phyloP scores from a whole-genome alignment of 37 sponge, comb jelly and placozoan species.

The Sycon ciliatum region DNA sequence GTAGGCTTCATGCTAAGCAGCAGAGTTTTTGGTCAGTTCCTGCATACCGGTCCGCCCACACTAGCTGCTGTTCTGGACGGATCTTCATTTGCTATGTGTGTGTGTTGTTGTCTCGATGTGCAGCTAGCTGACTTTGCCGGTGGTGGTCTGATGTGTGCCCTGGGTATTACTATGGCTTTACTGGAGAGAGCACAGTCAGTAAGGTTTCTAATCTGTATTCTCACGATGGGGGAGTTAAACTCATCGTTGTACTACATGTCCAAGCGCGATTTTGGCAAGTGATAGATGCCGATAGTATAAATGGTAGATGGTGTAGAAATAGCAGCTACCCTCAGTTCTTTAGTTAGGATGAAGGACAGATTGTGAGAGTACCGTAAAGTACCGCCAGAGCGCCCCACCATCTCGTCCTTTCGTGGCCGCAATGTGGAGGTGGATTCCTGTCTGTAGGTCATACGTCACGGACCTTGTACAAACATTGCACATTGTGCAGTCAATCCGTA shows the following conservation, averaged over 20 bases:
- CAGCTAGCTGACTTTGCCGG: constrained; percentile 94
- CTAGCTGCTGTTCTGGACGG: too few species aligned
- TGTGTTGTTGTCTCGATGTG: not conserved
- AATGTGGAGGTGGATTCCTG: too few species aligned
- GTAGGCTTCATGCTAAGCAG: too few species aligned
- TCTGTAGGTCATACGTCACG: too few species aligned
- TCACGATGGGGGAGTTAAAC: not conserved
- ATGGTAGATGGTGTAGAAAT: too few species aligned
- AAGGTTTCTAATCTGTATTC: not conserved
- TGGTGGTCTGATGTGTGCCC: constrained; percentile 78
- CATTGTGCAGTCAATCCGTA: too few species aligned
- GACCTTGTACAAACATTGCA: too few species aligned
- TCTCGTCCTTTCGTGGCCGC: too few species aligned
- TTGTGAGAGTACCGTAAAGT: too few species aligned
- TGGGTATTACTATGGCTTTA: constrained; percentile 81
- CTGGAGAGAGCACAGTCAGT: constrained; percentile 39
- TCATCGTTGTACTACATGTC: not conserved
- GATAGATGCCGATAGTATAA: too few species aligned
- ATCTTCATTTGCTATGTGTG: not conserved
- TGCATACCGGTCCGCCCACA: not conserved
- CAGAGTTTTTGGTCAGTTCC: not conserved
- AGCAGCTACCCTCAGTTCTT: not conserved
- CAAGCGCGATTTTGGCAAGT: too few species aligned
- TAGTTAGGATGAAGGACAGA: not conserved
- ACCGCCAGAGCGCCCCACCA: too few species aligned